These are phyloP conservation scores for Notodonta dromedarius DNA, from an alignment of 2,888 invertebrate genomes.

Conservation along the genomic window DNA sequence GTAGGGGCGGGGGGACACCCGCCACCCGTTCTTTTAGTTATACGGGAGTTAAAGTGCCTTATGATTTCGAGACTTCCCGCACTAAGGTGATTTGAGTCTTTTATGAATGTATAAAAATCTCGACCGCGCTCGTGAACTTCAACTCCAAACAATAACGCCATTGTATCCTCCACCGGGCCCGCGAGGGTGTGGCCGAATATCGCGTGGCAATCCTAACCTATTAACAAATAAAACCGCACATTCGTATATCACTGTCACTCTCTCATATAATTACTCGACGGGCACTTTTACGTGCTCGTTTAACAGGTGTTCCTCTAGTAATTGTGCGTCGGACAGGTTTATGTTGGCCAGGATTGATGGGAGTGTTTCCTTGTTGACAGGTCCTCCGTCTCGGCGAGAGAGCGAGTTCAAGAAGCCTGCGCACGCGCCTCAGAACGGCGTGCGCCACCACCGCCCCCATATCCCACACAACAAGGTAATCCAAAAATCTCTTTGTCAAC, in stretches of 20 bases:
- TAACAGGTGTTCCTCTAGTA: conserved; percentile 27
- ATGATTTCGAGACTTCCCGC: conserved; percentile 65
- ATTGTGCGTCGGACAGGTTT: conserved; percentile 16
- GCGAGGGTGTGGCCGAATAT: conserved; percentile 16
- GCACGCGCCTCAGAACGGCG: conserved; percentile 79
- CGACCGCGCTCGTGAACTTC: conserved; percentile 47
- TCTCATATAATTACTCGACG: conserved; percentile 12
- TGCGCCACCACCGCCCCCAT: conserved; percentile 73
- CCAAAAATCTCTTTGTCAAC: conserved; percentile 10
- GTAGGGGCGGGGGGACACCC: conserved; percentile 36
- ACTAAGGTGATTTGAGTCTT: conserved; percentile 55
- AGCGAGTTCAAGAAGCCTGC: conserved; percentile 87
- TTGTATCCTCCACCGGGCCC: conserved; percentile 24
- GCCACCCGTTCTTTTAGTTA: conserved; percentile 53
- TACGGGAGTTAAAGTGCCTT: conserved; percentile 70
- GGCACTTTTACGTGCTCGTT: conserved; percentile 17
- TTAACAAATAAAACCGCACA: conserved; percentile 15
- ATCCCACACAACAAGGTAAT: conserved; percentile 70
- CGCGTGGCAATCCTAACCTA: conserved; percentile 1
- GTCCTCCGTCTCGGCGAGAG: conserved; percentile 80
- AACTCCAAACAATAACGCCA: conserved; percentile 52
- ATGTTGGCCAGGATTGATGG: conserved; percentile 15
- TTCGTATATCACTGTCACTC: conserved; percentile 2
- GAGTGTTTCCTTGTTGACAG: conserved; percentile 53
- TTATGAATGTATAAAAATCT: conserved; percentile 71